Percentiles rank a stretch among this genome's conserved stretches.
Evolutionary conservation across 2,797 vertebrate species (phyloP).

Genomic region (Poecilia gillii): DNA sequence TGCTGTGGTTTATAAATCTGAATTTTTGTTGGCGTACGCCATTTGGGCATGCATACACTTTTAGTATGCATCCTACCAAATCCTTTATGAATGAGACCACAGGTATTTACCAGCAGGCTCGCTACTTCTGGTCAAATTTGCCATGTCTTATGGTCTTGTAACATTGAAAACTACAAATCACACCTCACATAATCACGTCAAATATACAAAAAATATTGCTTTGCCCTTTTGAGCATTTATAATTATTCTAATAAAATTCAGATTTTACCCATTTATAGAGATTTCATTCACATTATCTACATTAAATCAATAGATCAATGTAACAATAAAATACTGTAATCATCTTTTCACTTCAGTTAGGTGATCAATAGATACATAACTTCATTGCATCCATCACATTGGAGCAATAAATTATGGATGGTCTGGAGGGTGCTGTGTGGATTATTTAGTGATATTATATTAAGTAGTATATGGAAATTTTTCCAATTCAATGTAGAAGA

Average conservation of each 20-base stretch:
- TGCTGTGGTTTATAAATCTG: too few species aligned
- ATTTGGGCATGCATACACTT: too few species aligned
- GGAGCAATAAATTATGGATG: conserved; percentile 29
- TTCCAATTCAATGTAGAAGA: conserved; percentile 54
- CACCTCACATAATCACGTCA: neutral
- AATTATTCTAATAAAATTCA: neutral
- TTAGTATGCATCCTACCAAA: too few species aligned
- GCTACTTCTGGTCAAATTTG: neutral
- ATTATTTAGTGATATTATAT: conserved; percentile 63
- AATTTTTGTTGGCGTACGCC: too few species aligned
- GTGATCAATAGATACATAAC: conserved; percentile 11
- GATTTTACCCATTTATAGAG: neutral
- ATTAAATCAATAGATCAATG: conserved; percentile 3
- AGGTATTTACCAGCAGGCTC: neutral
- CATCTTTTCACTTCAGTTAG: conserved; percentile 26
- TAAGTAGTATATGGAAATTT: conserved; percentile 67
- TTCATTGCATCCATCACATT: too few species aligned
- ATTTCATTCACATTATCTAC: neutral
- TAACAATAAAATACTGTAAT: conserved; percentile 3
- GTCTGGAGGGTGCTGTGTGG: conserved; percentile 33
- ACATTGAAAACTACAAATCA: neutral
- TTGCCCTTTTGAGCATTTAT: neutral
- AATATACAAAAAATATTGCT: neutral
- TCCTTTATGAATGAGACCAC: too few species aligned
- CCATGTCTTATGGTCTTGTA: neutral